These are phyloP conservation scores for Falco cherrug DNA, from an alignment of 2,797 vertebrate species.

Conservation along the genomic window DNA sequence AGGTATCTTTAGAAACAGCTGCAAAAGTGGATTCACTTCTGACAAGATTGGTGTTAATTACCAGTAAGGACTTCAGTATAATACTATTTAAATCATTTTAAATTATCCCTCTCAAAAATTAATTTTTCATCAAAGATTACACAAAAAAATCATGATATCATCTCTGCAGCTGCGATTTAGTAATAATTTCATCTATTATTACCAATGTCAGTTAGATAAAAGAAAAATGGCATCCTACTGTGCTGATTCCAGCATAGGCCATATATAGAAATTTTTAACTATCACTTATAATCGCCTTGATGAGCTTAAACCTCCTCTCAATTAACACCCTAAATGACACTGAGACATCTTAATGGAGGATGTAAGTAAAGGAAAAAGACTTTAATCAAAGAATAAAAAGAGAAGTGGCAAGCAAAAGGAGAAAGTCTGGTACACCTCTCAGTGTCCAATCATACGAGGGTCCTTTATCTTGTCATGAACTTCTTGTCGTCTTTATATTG, in stretches of 20 bases:
- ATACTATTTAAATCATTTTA: slow-evolving; percentile 88
- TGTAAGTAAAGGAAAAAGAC: slow-evolving; percentile 84
- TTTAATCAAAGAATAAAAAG: slow-evolving; percentile 81
- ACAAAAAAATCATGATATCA: slow-evolving; percentile 92
- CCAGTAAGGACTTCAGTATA: slow-evolving; percentile 82
- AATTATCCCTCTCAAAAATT: slow-evolving; percentile 87
- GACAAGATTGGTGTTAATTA: slow-evolving; percentile 86
- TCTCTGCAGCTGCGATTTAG: slow-evolving; percentile 89
- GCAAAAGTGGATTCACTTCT: slow-evolving; percentile 82
- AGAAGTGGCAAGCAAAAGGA: slow-evolving; percentile 47
- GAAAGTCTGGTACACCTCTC: slow-evolving; percentile 45
- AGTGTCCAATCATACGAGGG: slow-evolving; percentile 15
- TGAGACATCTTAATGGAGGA: slow-evolving; percentile 89
- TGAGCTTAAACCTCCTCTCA: slow-evolving; percentile 94
- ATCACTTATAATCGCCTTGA: slow-evolving; percentile 97
- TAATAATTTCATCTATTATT: slow-evolving; percentile 94
- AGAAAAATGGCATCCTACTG: slow-evolving; percentile 88
- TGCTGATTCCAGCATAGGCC: slow-evolving; percentile 88
- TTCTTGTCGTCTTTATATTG: slow-evolving; percentile 42
- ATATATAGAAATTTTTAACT: slow-evolving; percentile 93
- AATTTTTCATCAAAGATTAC: slow-evolving; percentile 85
- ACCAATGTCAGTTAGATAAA: slow-evolving; percentile 91
- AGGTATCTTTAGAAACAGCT: slow-evolving; percentile 84
- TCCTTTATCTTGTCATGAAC: slow-evolving; percentile 41
- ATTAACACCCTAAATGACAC: slow-evolving; percentile 94